Evolutionary conservation across 2,888 invertebrate species (phyloP).

Genomic region (Hyles lineata): DNA sequence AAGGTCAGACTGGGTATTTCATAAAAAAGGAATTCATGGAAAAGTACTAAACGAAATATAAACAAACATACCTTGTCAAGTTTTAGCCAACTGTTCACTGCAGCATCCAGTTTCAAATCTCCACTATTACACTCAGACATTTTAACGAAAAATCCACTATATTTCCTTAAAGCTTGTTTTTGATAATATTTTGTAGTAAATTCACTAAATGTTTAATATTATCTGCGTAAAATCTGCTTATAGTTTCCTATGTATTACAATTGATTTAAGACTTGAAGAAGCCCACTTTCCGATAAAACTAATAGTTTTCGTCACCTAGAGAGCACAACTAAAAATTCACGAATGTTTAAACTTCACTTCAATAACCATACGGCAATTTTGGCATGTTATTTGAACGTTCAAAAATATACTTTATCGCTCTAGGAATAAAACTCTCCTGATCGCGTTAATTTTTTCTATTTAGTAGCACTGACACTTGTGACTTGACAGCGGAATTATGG

Average conservation of each 20-base stretch:
- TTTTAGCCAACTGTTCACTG: constrained; percentile 89
- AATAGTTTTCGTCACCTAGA: constrained; percentile 1
- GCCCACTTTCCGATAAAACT: constrained; percentile 1
- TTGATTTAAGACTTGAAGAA: neutral
- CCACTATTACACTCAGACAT: constrained; percentile 75
- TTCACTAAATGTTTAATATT: neutral
- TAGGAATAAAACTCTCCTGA: neutral
- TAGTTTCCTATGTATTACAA: neutral
- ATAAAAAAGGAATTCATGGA: neutral
- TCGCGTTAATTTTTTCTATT: neutral
- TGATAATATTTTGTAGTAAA: neutral
- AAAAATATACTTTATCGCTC: neutral
- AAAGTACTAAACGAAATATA: constrained; percentile 8
- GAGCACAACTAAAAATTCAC: constrained; percentile 2
- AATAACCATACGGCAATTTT: neutral
- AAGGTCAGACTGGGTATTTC: neutral
- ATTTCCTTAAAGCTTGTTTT: neutral
- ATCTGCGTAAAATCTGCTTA: neutral
- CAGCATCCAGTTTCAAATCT: constrained; percentile 84
- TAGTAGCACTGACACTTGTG: constrained; percentile 24
- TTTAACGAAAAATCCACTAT: constrained; percentile 32
- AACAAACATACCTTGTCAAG: constrained; percentile 88
- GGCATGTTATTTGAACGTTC: neutral
- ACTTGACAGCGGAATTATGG: constrained; percentile 28
- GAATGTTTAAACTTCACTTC: neutral